Percentiles rank a stretch among this genome's conserved stretches.
These are phyloP conservation scores for Sebastes minor DNA, from an alignment of 2,797 vertebrate genomes.

Conservation along the genomic window DNA sequence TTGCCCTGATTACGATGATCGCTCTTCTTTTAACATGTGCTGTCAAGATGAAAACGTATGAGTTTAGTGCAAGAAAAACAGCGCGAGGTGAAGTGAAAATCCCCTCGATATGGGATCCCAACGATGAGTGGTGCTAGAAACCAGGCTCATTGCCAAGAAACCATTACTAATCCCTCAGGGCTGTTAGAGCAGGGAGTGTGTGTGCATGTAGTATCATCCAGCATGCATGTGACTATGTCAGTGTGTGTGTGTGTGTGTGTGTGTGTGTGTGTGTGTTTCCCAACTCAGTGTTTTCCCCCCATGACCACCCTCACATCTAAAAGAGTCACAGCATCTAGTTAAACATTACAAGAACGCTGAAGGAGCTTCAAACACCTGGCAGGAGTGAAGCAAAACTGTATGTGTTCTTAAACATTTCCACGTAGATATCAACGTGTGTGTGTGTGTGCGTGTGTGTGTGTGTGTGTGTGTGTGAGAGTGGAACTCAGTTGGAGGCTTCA, in stretches of 20 bases:
- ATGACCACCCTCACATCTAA: slow-evolving; percentile 40
- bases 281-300: slow-evolving; percentile 14
- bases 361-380: slow-evolving; percentile 48
- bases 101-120: slow-evolving; percentile 61
- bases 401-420: slow-evolving; percentile 13
- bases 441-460: not conserved
- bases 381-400: slow-evolving; percentile 21
- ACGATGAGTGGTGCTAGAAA: slow-evolving; percentile 69
- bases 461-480: not conserved
- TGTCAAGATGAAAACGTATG: slow-evolving; percentile 54
- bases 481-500: slow-evolving; percentile 5
- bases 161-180: slow-evolving; percentile 70
- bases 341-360: slow-evolving; percentile 65
- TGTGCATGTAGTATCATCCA: slow-evolving; percentile 40
- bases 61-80: slow-evolving; percentile 66
- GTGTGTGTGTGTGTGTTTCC: slow-evolving; percentile 26
- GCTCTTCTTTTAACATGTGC: slow-evolving; percentile 43
- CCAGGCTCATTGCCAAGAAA: slow-evolving; percentile 68
- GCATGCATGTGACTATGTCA: slow-evolving; percentile 34
- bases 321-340: slow-evolving; percentile 60
- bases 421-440: not conserved
- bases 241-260: slow-evolving; percentile 4
- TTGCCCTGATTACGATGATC: slow-evolving; percentile 48
- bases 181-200: slow-evolving; percentile 59
- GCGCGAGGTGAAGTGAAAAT: slow-evolving; percentile 58